These are phyloP conservation scores for Bembecia ichneumoniformis DNA, from an alignment of 2,888 invertebrate species.

Conservation along the genomic window DNA sequence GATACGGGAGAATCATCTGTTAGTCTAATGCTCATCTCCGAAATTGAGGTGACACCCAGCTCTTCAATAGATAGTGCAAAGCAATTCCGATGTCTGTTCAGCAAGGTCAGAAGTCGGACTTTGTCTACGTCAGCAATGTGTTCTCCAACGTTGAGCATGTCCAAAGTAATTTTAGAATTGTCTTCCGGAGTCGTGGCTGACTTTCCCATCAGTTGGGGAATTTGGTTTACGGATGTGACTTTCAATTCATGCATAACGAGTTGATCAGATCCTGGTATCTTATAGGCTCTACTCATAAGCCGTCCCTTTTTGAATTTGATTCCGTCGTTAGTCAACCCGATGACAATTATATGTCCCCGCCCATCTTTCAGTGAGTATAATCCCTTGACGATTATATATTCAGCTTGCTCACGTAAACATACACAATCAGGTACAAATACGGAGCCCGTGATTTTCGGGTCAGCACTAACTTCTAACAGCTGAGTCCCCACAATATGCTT, in stretches of 20 bases:
- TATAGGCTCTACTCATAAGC: neutral
- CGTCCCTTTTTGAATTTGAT: neutral
- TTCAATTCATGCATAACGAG: neutral
- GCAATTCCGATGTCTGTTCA: slow-evolving; percentile 1
- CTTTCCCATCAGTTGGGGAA: neutral
- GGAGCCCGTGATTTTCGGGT: neutral
- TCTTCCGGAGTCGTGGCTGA: too few relatives aligned
- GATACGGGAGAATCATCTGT: slow-evolving; percentile 1
- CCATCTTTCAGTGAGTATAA: neutral
- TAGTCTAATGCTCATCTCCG: neutral
- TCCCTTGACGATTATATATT: neutral
- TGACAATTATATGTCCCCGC: neutral
- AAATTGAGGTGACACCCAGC: slow-evolving; percentile 1
- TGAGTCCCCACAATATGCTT: neutral
- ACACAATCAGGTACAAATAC: neutral
- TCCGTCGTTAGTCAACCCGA: neutral
- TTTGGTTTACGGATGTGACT: neutral
- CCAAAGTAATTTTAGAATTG: neutral
- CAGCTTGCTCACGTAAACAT: neutral
- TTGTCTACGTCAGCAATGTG: neutral
- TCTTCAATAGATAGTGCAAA: neutral
- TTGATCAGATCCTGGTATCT: neutral
- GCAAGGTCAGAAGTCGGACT: neutral
- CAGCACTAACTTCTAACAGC: neutral
- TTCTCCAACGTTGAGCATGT: slow-evolving; percentile 1